A percentile compares a stretch with the other conserved stretches of the same genome.
phyloP scores from a whole-genome alignment of 2,888 invertebrate genomes.

The Carabus problematicus region DNA sequence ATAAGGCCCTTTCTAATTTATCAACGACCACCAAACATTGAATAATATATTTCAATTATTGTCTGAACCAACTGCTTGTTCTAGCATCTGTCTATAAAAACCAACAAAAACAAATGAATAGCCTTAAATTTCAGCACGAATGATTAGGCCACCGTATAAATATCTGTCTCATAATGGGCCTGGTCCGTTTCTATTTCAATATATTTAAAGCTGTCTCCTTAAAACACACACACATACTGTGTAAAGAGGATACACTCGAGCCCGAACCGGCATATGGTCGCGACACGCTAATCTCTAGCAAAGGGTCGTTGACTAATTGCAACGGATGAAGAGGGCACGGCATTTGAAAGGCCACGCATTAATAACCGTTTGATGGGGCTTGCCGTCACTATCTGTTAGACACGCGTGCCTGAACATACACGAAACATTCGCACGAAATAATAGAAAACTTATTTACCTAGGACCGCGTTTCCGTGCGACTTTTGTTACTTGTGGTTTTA shows the following conservation, averaged over 20 bases:
- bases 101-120: too few species aligned
- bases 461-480: neutral
- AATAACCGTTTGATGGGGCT: slow-evolving; percentile 11
- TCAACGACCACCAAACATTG: too few species aligned
- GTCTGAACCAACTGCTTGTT: too few species aligned
- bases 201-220: too few species aligned
- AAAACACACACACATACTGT: too few species aligned
- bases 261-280: slow-evolving; percentile 5
- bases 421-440: neutral
- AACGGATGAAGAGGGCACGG: slow-evolving; percentile 24
- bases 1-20: too few species aligned
- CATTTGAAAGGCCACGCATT: neutral
- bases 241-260: neutral
- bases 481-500: slow-evolving; percentile 12
- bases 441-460: slow-evolving; percentile 6
- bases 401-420: neutral
- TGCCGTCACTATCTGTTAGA: neutral
- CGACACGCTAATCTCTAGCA: slow-evolving; percentile 18
- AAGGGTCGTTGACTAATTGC: slow-evolving; percentile 36
- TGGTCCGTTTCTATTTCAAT: too few species aligned
- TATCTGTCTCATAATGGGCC: too few species aligned
- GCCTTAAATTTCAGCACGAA: too few species aligned
- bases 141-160: too few species aligned
- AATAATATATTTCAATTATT: too few species aligned
- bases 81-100: too few species aligned